A percentile compares a stretch with the other conserved stretches of the same genome.
phyloP scores from a whole-genome alignment of 2,888 invertebrate genomes.

The Arctia plantaginis region DNA sequence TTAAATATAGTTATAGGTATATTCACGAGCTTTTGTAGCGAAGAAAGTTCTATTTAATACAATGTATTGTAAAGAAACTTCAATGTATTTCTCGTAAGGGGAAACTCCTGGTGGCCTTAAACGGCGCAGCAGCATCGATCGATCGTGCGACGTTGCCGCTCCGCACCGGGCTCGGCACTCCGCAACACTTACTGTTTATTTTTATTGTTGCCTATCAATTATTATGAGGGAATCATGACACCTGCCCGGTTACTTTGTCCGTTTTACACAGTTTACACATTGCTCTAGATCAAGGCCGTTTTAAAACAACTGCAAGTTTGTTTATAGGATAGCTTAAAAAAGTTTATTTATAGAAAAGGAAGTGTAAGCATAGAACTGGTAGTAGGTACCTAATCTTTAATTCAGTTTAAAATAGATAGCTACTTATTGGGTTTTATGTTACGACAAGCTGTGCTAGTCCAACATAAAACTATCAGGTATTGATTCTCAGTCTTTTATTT shows the following conservation, averaged over 20 bases:
- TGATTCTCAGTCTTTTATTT: too few species aligned
- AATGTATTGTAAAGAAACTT: slow-evolving; percentile 42
- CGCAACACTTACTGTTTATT: slow-evolving; percentile 66
- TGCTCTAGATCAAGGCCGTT: slow-evolving; percentile 24
- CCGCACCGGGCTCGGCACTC: slow-evolving; percentile 56
- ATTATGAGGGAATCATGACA: slow-evolving; percentile 70
- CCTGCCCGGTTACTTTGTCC: slow-evolving; percentile 38
- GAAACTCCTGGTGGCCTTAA: slow-evolving; percentile 50
- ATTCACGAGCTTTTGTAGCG: not conserved
- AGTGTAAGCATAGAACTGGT: not conserved
- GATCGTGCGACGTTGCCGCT: slow-evolving; percentile 82
- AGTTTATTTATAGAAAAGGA: not conserved
- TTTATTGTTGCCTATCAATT: slow-evolving; percentile 80
- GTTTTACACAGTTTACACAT: slow-evolving; percentile 26
- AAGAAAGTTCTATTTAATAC: not conserved
- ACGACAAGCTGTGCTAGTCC: too few species aligned
- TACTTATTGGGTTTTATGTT: not conserved
- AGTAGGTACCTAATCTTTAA: not conserved
- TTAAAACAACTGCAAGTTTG: not conserved
- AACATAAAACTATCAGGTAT: too few species aligned
- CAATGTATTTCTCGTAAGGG: slow-evolving; percentile 45
- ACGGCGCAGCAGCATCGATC: slow-evolving; percentile 59
- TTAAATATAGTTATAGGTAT: not conserved
- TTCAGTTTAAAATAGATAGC: not conserved
- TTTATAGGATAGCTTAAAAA: not conserved